phyloP scores from a whole-genome alignment of 2,888 invertebrate genomes.

The Mythimna ferrago region DNA sequence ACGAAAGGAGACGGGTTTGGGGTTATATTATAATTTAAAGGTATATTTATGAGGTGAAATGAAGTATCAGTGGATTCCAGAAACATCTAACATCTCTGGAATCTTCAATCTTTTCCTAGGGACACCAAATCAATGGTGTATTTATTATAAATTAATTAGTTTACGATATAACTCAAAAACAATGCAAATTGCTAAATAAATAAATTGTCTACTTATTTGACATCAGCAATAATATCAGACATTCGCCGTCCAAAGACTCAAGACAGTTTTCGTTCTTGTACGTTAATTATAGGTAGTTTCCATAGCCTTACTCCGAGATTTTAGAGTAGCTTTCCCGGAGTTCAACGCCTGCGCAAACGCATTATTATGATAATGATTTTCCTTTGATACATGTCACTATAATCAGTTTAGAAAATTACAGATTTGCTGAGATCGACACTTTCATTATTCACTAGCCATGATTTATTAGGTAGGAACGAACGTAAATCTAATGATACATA shows the following conservation, averaged over 20 bases:
- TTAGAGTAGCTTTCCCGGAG: slow-evolving; percentile 24
- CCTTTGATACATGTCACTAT: slow-evolving; percentile 3
- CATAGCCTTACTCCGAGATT: not conserved
- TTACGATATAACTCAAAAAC: too few relatives aligned
- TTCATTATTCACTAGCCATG: slow-evolving; percentile 3
- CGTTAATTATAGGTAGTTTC: not conserved
- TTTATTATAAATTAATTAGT: too few relatives aligned
- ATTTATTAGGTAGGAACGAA: not conserved
- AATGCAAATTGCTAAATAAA: too few relatives aligned
- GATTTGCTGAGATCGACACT: slow-evolving; percentile 1
- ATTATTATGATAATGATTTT: slow-evolving; percentile 22
- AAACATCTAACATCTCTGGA: too few relatives aligned
- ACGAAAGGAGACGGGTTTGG: too few relatives aligned
- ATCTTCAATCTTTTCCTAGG: too few relatives aligned
- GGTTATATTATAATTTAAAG: too few relatives aligned
- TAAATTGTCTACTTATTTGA: not conserved
- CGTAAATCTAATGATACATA: not conserved
- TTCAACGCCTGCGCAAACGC: slow-evolving; percentile 33
- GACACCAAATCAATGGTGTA: too few relatives aligned
- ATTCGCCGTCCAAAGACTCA: not conserved
- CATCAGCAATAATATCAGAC: not conserved
- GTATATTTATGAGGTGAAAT: not conserved
- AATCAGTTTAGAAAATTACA: slow-evolving; percentile 33
- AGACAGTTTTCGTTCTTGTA: not conserved
- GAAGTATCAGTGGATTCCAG: not conserved